phyloP scores from a whole-genome alignment of 2,888 invertebrate genomes.

The Drosophila testacea region DNA sequence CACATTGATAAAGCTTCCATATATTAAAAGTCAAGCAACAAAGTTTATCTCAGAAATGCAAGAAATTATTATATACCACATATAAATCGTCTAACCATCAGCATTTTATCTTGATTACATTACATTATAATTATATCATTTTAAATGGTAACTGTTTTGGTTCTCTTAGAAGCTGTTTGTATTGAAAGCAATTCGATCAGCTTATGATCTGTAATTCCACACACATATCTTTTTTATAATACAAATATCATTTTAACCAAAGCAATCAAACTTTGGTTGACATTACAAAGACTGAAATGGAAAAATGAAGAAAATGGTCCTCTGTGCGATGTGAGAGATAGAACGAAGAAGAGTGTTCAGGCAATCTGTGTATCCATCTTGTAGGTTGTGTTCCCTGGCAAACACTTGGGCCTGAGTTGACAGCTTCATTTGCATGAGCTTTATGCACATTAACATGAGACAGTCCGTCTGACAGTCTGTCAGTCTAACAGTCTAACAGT shows the following conservation, averaged over 20 bases:
- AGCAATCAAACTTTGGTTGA: constrained; percentile 6
- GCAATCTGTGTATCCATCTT: neutral
- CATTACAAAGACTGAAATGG: neutral
- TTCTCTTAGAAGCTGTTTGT: no score
- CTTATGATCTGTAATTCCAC: no score
- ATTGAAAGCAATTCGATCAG: neutral
- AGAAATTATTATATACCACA: no score
- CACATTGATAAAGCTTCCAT: neutral
- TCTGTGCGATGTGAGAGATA: neutral
- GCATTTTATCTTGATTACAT: no score
- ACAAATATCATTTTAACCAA: neutral
- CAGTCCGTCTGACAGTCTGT: neutral
- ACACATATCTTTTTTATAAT: no score
- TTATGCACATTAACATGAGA: constrained; percentile 36
- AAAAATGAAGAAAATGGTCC: no score
- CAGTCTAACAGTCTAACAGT: neutral
- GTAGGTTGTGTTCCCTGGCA: neutral
- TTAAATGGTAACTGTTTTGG: no score
- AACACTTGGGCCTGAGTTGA: constrained; percentile 41
- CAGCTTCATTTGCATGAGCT: constrained; percentile 48
- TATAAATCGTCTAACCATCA: no score
- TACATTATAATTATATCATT: no score
- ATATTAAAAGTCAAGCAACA: no score
- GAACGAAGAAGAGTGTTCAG: neutral
- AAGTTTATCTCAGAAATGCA: no score